These are phyloP conservation scores for Marisa cornuarietis DNA, from an alignment of 1,140 invertebrate genomes.

Conservation along the genomic window DNA sequence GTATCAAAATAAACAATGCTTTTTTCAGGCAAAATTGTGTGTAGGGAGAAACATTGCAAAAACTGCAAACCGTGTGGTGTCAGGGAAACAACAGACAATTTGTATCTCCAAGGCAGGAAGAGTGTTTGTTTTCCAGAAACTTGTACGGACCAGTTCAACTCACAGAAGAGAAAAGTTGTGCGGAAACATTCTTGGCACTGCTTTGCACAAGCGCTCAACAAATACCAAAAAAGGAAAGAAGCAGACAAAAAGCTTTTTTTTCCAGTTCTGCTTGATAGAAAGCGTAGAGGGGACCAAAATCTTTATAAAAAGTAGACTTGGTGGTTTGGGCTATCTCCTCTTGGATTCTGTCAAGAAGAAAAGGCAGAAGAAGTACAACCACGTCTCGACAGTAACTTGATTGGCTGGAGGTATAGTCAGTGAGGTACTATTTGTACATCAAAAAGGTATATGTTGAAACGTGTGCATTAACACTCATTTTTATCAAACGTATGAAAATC, in stretches of 20 bases:
- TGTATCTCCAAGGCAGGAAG: not conserved
- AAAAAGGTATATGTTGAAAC: not conserved
- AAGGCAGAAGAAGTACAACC: not conserved
- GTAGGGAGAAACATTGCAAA: not conserved
- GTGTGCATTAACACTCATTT: conserved; percentile 6
- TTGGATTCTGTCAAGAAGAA: not conserved
- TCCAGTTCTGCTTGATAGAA: not conserved
- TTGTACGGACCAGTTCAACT: not conserved
- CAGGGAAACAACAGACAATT: not conserved
- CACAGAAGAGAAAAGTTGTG: not conserved
- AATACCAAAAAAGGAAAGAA: not conserved
- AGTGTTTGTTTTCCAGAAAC: not conserved
- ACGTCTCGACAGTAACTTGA: not conserved
- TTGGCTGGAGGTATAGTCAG: not conserved
- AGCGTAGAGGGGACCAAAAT: not conserved
- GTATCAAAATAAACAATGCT: conserved; percentile 6
- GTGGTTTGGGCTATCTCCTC: not conserved
- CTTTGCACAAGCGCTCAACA: no score
- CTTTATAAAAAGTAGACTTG: not conserved
- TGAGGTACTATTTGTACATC: conserved; percentile 5
- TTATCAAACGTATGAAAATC: not conserved
- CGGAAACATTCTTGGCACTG: no score
- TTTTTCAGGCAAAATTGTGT: not conserved
- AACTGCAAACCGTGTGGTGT: not conserved
- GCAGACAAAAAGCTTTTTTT: not conserved